Percentiles rank a stretch among this genome's conserved stretches.
phyloP scores from a whole-genome alignment of 2,113 vertebrate genomes.

The Rattus rattus region DNA sequence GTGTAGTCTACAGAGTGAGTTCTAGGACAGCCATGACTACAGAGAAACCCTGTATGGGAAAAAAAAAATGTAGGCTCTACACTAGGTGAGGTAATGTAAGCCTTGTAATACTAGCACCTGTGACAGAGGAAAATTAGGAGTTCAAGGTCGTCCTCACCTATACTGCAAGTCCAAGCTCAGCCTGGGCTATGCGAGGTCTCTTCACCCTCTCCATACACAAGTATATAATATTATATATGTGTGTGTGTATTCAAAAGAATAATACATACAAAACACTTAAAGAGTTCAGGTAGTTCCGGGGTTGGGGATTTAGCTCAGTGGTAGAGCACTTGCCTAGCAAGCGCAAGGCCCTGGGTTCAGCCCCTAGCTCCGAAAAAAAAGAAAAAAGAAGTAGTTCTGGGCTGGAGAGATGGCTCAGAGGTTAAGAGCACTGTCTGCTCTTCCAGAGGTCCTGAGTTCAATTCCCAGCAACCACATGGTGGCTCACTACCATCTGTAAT shows the following conservation, averaged over 20 bases:
- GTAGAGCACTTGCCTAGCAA: too few relatives aligned
- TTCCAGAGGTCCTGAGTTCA: too few relatives aligned
- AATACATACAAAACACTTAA: background rate
- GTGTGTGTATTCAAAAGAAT: background rate
- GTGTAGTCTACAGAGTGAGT: background rate
- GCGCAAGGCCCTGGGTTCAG: too few relatives aligned
- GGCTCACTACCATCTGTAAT: too few relatives aligned
- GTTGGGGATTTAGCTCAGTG: too few relatives aligned
- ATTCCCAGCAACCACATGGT: too few relatives aligned
- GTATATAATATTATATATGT: too few relatives aligned
- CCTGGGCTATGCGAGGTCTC: background rate
- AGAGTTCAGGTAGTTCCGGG: background rate
- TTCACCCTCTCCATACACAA: background rate
- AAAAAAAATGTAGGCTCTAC: background rate
- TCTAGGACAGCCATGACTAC: background rate
- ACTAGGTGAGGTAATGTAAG: background rate
- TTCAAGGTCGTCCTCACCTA: background rate
- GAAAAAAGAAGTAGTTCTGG: too few relatives aligned
- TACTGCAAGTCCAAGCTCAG: background rate
- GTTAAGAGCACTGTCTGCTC: too few relatives aligned
- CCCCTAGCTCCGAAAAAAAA: too few relatives aligned
- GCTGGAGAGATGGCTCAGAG: too few relatives aligned
- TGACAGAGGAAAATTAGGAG: background rate
- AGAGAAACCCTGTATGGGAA: background rate
- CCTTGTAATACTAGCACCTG: background rate